These are phyloP conservation scores for Hirundichthys speculiger DNA, from an alignment of 2,113 vertebrate species.

Conservation along the genomic window DNA sequence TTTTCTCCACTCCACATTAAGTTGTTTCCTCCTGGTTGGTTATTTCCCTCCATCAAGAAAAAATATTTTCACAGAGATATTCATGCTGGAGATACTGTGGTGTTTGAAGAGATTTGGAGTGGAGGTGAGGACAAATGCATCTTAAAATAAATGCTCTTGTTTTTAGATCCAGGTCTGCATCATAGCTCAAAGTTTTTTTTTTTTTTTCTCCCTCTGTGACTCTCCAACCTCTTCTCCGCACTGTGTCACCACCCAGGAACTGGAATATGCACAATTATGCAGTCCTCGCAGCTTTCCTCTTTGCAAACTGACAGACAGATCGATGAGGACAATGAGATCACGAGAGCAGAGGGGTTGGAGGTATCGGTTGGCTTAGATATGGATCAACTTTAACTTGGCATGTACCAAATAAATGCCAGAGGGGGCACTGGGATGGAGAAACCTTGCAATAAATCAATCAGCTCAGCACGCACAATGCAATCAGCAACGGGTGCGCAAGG, in stretches of 20 bases:
- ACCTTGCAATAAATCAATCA: conserved; percentile 55
- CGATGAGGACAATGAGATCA: conserved; percentile 62
- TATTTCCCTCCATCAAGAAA: conserved; percentile 23
- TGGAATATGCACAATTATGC: conserved; percentile 38
- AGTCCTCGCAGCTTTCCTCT: conserved; percentile 42
- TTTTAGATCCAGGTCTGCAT: conserved; percentile 40
- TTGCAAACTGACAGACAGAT: conserved; percentile 48
- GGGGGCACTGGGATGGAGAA: conserved; percentile 43
- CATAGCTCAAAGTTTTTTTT: conserved; percentile 18
- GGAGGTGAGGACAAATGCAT: conserved; percentile 27
- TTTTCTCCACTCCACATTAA: conserved; percentile 11
- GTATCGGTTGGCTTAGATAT: conserved; percentile 57
- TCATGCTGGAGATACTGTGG: conserved; percentile 24
- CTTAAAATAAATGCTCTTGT: conserved; percentile 48
- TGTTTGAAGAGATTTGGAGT: conserved; percentile 40
- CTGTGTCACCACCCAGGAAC: conserved; percentile 26
- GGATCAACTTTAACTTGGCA: conserved; percentile 66
- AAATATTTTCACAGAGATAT: conserved; percentile 39
- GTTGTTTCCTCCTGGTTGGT: conserved; percentile 15
- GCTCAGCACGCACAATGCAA: conserved; percentile 35
- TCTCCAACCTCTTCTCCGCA: conserved; percentile 5
- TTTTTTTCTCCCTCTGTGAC: background rate
- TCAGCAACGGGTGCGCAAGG: conserved; percentile 29
- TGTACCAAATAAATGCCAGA: conserved; percentile 55
- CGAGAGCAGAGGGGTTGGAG: conserved; percentile 43